Evolutionary conservation across 2,797 vertebrate species (phyloP).

Genomic region (Mionectes olivaceus): DNA sequence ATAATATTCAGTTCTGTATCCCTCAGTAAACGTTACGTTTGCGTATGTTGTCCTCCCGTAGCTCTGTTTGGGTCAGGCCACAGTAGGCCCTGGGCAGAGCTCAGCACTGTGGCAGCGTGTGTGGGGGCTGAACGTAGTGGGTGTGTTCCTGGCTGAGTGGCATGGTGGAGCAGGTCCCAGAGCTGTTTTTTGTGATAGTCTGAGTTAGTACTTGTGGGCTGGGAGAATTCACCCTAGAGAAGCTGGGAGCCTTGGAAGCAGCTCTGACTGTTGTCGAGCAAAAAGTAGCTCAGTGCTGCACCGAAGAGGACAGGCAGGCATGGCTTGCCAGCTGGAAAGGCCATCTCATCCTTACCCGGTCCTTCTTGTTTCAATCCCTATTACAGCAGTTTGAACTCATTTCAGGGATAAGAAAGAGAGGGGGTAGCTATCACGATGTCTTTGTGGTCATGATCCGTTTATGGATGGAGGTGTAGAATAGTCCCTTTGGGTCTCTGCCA

Average conservation of each 20-base stretch:
- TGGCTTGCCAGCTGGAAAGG: not conserved
- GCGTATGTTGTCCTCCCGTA: slow-evolving; percentile 46
- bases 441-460: not conserved
- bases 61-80: slow-evolving; percentile 19
- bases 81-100: not conserved
- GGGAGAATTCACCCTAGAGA: not conserved
- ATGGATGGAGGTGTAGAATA: not conserved
- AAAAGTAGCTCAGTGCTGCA: not conserved
- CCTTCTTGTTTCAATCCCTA: not conserved
- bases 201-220: not conserved
- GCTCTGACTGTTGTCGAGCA: not conserved
- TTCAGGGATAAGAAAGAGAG: not conserved
- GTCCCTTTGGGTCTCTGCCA: not conserved
- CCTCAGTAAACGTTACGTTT: slow-evolving; percentile 83
- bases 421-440: not conserved
- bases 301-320: not conserved
- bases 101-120: accelerated
- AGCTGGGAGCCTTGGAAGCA: not conserved
- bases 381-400: not conserved
- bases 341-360: not conserved
- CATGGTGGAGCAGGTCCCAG: not conserved
- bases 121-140: not conserved
- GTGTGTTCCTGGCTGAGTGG: not conserved
- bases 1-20: slow-evolving; percentile 82
- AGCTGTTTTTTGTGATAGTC: not conserved